These are phyloP conservation scores for Campoletis sonorensis DNA, from an alignment of 1,140 invertebrate genomes.

Conservation along the genomic window DNA sequence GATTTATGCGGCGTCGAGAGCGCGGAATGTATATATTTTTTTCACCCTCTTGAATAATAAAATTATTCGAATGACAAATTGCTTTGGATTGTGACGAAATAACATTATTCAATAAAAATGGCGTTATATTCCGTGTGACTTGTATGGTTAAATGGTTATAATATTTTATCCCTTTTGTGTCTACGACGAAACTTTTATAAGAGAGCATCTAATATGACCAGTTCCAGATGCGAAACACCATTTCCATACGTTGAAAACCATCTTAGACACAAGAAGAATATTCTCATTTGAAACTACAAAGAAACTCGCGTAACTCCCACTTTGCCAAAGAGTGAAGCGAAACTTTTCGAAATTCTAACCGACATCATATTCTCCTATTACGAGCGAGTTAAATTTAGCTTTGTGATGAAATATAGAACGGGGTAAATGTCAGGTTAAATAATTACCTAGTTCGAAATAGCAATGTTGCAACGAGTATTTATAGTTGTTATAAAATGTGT, in stretches of 20 bases:
- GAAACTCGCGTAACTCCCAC: neutral
- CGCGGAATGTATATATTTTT: neutral
- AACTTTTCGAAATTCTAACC: slow-evolving; percentile 23
- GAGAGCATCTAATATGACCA: no score
- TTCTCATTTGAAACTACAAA: slow-evolving; percentile 6
- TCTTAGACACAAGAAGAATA: neutral
- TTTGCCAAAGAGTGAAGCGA: neutral
- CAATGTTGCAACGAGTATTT: no score
- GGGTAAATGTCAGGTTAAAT: neutral
- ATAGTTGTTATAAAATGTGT: no score
- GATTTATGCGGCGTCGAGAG: slow-evolving; percentile 13
- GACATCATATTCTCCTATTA: slow-evolving; percentile 10
- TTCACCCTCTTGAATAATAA: neutral
- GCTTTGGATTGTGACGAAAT: no score
- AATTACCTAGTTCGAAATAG: no score
- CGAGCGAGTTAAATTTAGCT: neutral
- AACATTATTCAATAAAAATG: no score
- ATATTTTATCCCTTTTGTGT: no score
- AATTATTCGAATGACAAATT: neutral
- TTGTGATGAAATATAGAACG: neutral
- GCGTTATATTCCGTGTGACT: no score
- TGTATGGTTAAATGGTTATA: no score
- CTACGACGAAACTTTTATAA: no score
- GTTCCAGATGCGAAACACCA: no score
- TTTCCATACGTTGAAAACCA: no score